Conservation (phyloP, 2,113 vertebrate species). For the Eolophus roseicapilla region DNA sequence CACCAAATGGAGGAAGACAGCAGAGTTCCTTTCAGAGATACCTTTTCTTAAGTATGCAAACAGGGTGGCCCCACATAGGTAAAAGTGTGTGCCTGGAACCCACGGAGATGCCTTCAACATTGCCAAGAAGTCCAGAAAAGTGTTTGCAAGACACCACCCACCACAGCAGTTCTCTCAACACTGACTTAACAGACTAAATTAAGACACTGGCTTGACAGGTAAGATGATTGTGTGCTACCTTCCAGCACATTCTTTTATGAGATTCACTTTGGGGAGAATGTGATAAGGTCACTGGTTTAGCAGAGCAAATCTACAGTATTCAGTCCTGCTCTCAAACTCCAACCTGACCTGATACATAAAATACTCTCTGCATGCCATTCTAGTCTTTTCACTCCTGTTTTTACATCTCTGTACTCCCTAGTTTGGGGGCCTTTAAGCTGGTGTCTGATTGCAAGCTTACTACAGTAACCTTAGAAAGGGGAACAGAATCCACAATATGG, state of each 20-base stretch:
- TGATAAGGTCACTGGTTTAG: constrained; percentile 42
- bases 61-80: fast-evolving
- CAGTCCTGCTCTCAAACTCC: background rate
- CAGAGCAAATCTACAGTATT: constrained; percentile 25
- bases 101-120: background rate
- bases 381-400: background rate
- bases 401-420: background rate
- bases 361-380: background rate
- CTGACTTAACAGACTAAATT: background rate
- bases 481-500: background rate
- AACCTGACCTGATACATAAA: background rate
- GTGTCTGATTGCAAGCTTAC: background rate
- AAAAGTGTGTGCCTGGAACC: background rate
- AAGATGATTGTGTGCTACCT: constrained; percentile 52
- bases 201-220: constrained; percentile 57
- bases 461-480: background rate
- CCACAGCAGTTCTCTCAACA: background rate
- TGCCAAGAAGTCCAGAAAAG: constrained; percentile 24
- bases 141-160: constrained; percentile 12
- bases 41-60: background rate
- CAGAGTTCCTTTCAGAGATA: background rate
- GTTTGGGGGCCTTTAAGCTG: background rate
- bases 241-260: constrained; percentile 58
- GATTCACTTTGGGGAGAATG: constrained; percentile 9
- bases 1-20: background rate